Evolutionary conservation across 2,888 invertebrate genomes (phyloP).

Genomic region (Oasisia sp.): DNA sequence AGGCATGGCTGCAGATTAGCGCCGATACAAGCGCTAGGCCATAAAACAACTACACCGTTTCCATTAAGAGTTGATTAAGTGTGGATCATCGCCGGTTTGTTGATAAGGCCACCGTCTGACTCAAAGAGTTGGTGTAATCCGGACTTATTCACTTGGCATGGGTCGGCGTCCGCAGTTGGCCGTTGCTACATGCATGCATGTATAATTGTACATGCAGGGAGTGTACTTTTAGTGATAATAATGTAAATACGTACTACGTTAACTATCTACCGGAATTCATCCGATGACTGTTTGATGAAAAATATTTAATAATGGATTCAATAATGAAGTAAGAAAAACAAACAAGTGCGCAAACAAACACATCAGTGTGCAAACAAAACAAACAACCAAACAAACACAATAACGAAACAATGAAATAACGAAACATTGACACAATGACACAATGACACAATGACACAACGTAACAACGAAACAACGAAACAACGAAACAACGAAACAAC

Average conservation of each 20-base stretch:
- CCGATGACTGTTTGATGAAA: neutral
- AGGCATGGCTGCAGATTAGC: neutral
- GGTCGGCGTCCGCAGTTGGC: neutral
- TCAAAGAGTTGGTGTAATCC: neutral
- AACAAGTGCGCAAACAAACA: no score
- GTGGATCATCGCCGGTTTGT: neutral
- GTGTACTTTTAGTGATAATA: neutral
- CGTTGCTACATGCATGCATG: neutral
- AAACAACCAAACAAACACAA: neutral
- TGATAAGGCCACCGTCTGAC: no score
- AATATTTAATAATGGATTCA: neutral
- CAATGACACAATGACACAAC: no score
- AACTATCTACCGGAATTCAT: neutral
- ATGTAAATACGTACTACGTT: neutral
- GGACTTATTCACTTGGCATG: neutral
- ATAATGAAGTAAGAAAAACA: neutral
- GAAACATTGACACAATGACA: no score
- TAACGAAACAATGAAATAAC: neutral
- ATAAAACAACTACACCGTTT: neutral
- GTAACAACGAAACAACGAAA: no score
- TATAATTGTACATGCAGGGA: neutral
- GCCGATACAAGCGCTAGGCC: neutral
- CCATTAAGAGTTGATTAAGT: constrained; percentile 3
- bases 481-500: no score
- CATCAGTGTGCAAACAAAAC: no score